Percentiles rank a stretch among this genome's conserved stretches.
Evolutionary conservation across 2,888 invertebrate species (phyloP).

Genomic region (Lepidocyrtinus sp.): DNA sequence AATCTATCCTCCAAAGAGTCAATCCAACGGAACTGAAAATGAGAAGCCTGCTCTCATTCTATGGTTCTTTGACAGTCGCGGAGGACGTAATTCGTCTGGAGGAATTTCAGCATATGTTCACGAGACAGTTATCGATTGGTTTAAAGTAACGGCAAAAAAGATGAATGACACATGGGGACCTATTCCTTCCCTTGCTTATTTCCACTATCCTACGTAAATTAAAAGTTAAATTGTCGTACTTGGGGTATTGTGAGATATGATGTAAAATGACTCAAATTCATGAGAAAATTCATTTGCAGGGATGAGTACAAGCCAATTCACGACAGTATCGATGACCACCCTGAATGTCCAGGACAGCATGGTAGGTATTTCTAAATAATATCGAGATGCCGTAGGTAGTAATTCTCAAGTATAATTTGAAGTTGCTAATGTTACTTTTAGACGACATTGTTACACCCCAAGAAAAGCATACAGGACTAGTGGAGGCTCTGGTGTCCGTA

Average conservation of each 20-base stretch:
- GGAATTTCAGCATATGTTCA: conserved; percentile 62
- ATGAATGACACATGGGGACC: conserved; percentile 58
- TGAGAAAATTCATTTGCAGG: conserved; percentile 24
- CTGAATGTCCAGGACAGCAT: conserved; percentile 64
- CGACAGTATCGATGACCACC: conserved; percentile 49
- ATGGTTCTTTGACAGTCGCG: conserved; percentile 64
- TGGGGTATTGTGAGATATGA: background rate
- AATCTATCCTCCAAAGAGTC: conserved; percentile 48
- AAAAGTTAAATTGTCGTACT: background rate
- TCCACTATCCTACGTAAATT: conserved; percentile 63
- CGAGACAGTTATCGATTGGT: conserved; percentile 63
- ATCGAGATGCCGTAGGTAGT: background rate
- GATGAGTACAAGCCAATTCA: conserved; percentile 60
- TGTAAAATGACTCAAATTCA: background rate
- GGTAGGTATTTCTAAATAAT: conserved; percentile 29
- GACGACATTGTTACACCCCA: conserved; percentile 65
- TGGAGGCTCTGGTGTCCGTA: conserved; percentile 52
- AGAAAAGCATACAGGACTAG: conserved; percentile 61
- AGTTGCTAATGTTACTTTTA: conserved; percentile 20
- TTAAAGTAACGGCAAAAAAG: conserved; percentile 29
- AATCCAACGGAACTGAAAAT: background rate
- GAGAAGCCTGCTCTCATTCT: conserved; percentile 46
- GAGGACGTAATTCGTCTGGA: conserved; percentile 58
- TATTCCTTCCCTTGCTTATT: conserved; percentile 58
- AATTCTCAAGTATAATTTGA: background rate